These are phyloP conservation scores for Troides aeacus DNA, from an alignment of 2,888 invertebrate genomes.

Conservation along the genomic window DNA sequence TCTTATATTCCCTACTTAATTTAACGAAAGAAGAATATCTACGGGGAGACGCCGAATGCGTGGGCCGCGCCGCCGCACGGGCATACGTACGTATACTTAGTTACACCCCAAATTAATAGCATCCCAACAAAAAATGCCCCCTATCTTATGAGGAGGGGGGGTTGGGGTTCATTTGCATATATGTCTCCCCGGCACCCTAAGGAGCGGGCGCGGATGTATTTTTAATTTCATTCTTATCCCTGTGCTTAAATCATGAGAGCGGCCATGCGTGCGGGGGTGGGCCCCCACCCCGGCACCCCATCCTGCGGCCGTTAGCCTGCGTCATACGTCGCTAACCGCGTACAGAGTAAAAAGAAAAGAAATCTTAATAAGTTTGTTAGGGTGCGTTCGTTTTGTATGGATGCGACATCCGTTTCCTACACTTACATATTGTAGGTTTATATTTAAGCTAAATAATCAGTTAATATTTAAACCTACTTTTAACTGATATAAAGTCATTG, in stretches of 20 bases:
- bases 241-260: conserved; percentile 80
- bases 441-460: not conserved
- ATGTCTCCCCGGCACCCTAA: conserved; percentile 78
- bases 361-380: conserved; percentile 81
- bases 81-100: conserved; percentile 59
- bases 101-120: conserved; percentile 80
- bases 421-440: not conserved
- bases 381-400: conserved; percentile 60
- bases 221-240: conserved; percentile 81
- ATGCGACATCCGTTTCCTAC: conserved; percentile 38
- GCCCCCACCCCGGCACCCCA: conserved; percentile 35
- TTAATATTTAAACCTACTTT: too few species aligned
- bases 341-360: conserved; percentile 79
- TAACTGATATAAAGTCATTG: too few species aligned
- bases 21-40: conserved; percentile 62
- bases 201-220: conserved; percentile 77
- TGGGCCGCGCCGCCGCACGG: conserved; percentile 44
- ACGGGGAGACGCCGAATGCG: conserved; percentile 54
- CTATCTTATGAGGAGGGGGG: conserved; percentile 71
- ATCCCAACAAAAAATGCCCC: conserved; percentile 78
- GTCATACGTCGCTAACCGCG: conserved; percentile 81
- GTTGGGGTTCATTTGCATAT: conserved; percentile 76
- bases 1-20: conserved; percentile 65
- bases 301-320: conserved; percentile 69
- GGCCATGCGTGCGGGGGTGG: conserved; percentile 77